Evolutionary conservation across 92 coral and sea anemone genomes (phyloP).

Genomic region (Ricordea florida): DNA sequence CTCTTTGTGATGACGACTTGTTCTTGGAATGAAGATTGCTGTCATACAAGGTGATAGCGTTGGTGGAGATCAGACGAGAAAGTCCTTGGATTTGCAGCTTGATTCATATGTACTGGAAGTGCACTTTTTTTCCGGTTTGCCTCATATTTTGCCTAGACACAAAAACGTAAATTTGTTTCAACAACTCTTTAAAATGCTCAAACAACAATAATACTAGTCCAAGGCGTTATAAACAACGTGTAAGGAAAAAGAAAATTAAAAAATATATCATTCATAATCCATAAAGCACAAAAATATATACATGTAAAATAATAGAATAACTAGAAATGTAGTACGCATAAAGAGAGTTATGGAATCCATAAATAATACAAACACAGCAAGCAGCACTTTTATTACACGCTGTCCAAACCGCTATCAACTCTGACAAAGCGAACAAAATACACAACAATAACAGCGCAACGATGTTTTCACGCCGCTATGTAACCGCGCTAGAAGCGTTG

Average conservation of each 20-base stretch:
- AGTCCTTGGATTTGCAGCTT: not conserved
- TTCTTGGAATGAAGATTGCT: too few relatives aligned
- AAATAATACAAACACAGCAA: too few relatives aligned
- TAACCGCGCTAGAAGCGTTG: too few relatives aligned
- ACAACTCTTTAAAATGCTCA: not conserved
- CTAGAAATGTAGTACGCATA: too few relatives aligned
- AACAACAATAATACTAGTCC: not conserved
- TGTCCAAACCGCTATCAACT: too few relatives aligned
- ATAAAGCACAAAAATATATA: not conserved
- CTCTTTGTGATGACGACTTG: too few relatives aligned
- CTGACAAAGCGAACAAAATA: too few relatives aligned
- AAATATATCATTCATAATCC: not conserved
- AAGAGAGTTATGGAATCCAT: too few relatives aligned
- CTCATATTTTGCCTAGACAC: slow-evolving; percentile 80
- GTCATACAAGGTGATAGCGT: slow-evolving; percentile 38
- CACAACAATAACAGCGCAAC: too few relatives aligned
- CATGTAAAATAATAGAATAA: too few relatives aligned
- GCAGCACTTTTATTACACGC: too few relatives aligned
- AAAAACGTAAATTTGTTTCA: not conserved
- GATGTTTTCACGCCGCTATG: too few relatives aligned
- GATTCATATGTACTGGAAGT: slow-evolving; percentile 62
- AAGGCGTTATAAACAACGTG: not conserved
- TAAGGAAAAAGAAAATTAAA: not conserved
- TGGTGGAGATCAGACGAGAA: slow-evolving; percentile 25
- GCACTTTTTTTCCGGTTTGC: slow-evolving; percentile 68